These are phyloP conservation scores for Macaria notata DNA, from an alignment of 2,888 invertebrate species.

Conservation along the genomic window DNA sequence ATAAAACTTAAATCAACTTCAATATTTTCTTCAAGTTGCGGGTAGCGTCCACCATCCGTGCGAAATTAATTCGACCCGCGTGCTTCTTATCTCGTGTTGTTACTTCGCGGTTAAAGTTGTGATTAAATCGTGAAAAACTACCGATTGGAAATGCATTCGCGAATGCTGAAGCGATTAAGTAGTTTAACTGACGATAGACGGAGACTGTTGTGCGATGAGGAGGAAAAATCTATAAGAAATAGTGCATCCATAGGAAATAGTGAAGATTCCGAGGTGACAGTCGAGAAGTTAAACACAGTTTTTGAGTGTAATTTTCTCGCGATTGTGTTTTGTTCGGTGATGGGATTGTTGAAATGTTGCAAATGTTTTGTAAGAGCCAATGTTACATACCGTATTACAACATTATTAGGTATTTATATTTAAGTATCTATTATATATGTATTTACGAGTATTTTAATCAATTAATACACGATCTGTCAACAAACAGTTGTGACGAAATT, in stretches of 20 bases:
- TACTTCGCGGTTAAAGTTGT: constrained; percentile 9
- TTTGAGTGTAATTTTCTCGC: constrained; percentile 1
- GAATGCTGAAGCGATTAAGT: constrained; percentile 24
- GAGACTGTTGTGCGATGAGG: constrained; percentile 27
- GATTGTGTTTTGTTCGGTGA: not conserved
- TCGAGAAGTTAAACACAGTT: not conserved
- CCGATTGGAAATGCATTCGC: constrained; percentile 26
- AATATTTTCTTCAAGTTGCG: too few relatives aligned
- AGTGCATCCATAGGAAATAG: constrained; percentile 8
- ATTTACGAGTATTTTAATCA: too few relatives aligned
- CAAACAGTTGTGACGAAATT: too few relatives aligned
- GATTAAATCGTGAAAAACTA: constrained; percentile 22
- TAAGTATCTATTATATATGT: too few relatives aligned
- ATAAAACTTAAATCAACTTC: too few relatives aligned
- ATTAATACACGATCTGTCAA: too few relatives aligned
- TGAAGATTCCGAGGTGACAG: constrained; percentile 23
- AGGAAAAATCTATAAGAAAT: constrained; percentile 9
- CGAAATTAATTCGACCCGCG: constrained; percentile 12
- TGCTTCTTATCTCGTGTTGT: constrained; percentile 2
- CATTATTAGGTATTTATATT: too few relatives aligned
- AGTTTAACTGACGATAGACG: constrained; percentile 26
- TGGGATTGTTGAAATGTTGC: not conserved
- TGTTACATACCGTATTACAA: not conserved
- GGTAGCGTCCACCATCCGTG: constrained; percentile 1
- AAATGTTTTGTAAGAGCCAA: constrained; percentile 5